A percentile compares a stretch with the other conserved stretches of the same genome.
phyloP scores from a whole-genome alignment of 2,797 vertebrate species.

The Forpus xanthops region DNA sequence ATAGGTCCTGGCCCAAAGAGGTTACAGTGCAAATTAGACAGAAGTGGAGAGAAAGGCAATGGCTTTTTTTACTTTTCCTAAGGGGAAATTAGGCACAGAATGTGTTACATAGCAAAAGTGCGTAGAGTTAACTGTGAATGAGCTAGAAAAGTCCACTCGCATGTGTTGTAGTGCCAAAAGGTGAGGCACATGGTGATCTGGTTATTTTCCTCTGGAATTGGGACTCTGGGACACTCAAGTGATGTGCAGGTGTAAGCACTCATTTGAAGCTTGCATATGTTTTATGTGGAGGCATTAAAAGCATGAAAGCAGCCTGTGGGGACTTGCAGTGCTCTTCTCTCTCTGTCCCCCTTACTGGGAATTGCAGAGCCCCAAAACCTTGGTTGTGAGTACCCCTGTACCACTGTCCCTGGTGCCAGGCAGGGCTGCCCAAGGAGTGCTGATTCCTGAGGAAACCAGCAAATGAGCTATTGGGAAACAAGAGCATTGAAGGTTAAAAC shows the following conservation, averaged over 20 bases:
- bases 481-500: background rate
- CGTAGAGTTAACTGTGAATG: background rate
- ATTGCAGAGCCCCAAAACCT: background rate
- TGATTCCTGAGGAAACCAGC: background rate
- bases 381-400: accelerated
- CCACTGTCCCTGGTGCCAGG: background rate
- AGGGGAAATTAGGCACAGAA: background rate
- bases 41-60: background rate
- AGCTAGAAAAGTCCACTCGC: background rate
- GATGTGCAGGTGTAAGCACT: background rate
- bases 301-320: background rate
- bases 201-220: background rate
- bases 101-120: background rate
- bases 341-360: background rate
- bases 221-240: background rate
- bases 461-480: background rate
- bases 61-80: background rate
- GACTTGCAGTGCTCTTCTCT: background rate
- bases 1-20: conserved; percentile 36
- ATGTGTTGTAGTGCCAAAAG: background rate
- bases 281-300: background rate
- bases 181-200: background rate
- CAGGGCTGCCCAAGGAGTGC: background rate
- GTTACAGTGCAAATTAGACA: conserved; percentile 41
- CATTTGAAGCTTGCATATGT: background rate